Conservation (phyloP, 2,888 invertebrate genomes). For the Rotaria socialis region DNA sequence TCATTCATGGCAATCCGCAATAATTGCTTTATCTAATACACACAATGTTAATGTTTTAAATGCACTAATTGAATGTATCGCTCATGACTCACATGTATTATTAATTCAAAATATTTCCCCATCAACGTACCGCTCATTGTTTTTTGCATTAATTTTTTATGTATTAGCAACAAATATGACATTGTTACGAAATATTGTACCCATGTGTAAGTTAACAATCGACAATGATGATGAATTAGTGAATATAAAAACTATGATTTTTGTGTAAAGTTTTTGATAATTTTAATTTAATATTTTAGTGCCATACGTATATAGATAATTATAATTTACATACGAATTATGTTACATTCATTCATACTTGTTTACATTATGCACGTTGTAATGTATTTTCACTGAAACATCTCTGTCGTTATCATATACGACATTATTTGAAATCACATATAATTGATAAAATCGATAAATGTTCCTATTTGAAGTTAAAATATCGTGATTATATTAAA, state of each 20-base stretch:
- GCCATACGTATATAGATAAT: neutral
- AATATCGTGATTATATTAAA: neutral
- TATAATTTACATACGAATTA: neutral
- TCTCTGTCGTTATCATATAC: neutral
- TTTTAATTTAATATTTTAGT: neutral
- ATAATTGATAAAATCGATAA: neutral
- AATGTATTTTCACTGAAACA: neutral
- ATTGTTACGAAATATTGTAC: neutral
- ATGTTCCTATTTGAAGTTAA: neutral
- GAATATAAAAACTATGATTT: no score
- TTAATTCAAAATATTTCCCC: no score
- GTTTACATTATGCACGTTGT: neutral
- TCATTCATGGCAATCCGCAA: neutral
- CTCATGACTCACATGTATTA: neutral
- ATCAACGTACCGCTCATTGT: neutral
- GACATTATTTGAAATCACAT: neutral
- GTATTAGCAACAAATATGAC: neutral
- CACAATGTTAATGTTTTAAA: neutral
- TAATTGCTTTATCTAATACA: neutral
- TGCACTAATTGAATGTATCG: neutral
- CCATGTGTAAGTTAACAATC: neutral
- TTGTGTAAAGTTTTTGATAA: no score
- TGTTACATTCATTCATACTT: neutral
- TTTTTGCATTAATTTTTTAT: slow-evolving; percentile 6
- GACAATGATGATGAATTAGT: neutral